These are phyloP conservation scores for Alosa sapidissima DNA, from an alignment of 2,797 vertebrate genomes.

Conservation along the genomic window DNA sequence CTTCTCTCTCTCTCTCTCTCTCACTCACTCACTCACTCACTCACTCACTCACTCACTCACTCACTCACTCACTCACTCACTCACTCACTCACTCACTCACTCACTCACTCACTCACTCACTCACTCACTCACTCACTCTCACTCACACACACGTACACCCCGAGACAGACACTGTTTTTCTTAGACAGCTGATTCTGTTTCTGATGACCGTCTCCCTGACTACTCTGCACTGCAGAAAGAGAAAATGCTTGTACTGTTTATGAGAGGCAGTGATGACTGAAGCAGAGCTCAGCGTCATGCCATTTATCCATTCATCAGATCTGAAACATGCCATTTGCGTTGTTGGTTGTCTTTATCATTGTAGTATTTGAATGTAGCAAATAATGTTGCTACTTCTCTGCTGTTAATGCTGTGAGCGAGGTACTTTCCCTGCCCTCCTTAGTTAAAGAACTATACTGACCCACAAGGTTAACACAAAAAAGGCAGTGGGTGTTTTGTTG, in stretches of 20 bases:
- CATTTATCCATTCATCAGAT: neutral
- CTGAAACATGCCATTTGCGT: too few relatives aligned
- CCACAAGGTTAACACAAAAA: neutral
- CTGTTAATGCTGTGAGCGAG: too few relatives aligned
- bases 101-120: neutral
- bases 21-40: neutral
- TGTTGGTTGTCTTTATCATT: too few relatives aligned
- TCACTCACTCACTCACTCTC: neutral
- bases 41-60: constrained; percentile 10
- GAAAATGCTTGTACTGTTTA: constrained; percentile 39
- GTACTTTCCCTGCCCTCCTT: too few relatives aligned
- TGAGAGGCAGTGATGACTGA: neutral
- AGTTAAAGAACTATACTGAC: too few relatives aligned
- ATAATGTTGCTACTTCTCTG: neutral
- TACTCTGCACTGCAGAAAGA: neutral
- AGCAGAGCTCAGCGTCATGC: neutral
- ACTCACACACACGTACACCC: neutral
- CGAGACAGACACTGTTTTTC: neutral
- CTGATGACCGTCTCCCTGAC: too few relatives aligned
- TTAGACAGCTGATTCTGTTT: neutral
- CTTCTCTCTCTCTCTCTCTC: neutral
- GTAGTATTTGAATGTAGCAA: neutral
- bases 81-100: constrained; percentile 5
- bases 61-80: neutral
- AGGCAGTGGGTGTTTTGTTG: too few relatives aligned